Percentiles rank a stretch among this genome's conserved stretches.
Conservation (phyloP, 2,797 vertebrate species). For the Pangasius macronema region DNA sequence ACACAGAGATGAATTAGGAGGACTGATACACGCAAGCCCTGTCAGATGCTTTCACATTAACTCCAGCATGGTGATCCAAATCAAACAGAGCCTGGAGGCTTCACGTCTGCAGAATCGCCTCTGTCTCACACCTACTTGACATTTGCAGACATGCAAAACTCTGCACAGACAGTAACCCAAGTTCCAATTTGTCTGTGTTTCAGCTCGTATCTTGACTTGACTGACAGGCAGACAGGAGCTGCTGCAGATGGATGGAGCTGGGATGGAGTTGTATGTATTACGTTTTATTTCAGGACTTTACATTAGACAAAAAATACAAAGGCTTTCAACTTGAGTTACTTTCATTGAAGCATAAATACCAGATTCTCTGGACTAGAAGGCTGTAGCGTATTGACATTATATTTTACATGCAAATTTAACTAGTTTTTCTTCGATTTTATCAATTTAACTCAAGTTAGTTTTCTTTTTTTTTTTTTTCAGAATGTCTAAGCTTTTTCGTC, state of each 20-base stretch:
- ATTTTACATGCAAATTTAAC: too few relatives aligned
- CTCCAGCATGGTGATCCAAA: slow-evolving; percentile 63
- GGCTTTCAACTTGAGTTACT: not conserved
- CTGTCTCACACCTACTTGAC: slow-evolving; percentile 71
- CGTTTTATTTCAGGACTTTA: not conserved
- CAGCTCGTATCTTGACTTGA: slow-evolving; percentile 53
- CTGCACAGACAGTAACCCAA: too few relatives aligned
- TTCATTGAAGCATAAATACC: not conserved
- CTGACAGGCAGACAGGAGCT: not conserved
- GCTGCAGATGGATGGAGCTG: not conserved
- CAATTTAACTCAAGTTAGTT: too few relatives aligned
- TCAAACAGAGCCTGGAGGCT: slow-evolving; percentile 73
- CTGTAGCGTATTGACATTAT: not conserved
- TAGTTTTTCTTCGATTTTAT: too few relatives aligned
- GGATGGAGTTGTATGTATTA: too few relatives aligned
- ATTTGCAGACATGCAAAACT: too few relatives aligned
- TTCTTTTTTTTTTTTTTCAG: not conserved
- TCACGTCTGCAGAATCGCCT: slow-evolving; percentile 77
- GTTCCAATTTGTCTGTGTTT: slow-evolving; percentile 70
- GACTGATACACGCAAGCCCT: slow-evolving; percentile 72
- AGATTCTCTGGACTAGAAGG: not conserved
- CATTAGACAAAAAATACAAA: not conserved
- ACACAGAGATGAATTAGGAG: slow-evolving; percentile 68
- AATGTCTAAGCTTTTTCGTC: not conserved
- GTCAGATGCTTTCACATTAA: slow-evolving; percentile 69